A percentile compares a stretch with the other conserved stretches of the same genome.
Conservation (phyloP, 1,140 invertebrate species). For the Dendroctonus ponderosae region DNA sequence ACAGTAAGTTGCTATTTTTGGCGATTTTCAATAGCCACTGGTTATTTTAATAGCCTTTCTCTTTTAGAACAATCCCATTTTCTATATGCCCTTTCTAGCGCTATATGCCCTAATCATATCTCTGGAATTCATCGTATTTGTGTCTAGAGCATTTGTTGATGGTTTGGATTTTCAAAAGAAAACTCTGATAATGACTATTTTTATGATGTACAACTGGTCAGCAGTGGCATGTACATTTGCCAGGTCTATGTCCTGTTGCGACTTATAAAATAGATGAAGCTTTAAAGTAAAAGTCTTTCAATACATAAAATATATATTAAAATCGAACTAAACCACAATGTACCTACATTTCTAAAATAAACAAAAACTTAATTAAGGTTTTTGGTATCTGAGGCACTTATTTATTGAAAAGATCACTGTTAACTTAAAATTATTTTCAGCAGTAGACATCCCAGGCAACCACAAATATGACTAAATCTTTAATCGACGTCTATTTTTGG, state of each 20-base stretch:
- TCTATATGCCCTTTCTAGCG: constrained; percentile 42
- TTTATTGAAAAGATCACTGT: too few relatives aligned
- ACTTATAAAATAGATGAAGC: constrained; percentile 33
- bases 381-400: too few relatives aligned
- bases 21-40: neutral
- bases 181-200: constrained; percentile 37
- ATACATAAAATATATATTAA: constrained; percentile 27
- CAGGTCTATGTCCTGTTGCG: constrained; percentile 40
- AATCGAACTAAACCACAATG: neutral
- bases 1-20: constrained; percentile 34
- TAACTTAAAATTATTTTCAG: too few relatives aligned
- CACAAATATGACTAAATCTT: too few relatives aligned
- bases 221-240: constrained; percentile 42
- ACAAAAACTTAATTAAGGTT: too few relatives aligned
- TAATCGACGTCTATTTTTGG: too few relatives aligned
- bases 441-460: too few relatives aligned
- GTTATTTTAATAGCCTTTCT: constrained; percentile 1
- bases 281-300: neutral
- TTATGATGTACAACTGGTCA: constrained; percentile 45
- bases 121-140: constrained; percentile 40
- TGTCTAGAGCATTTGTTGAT: constrained; percentile 37
- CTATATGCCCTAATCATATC: constrained; percentile 43
- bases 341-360: too few relatives aligned
- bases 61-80: constrained; percentile 42
- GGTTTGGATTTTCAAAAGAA: constrained; percentile 40